Conservation (phyloP, 2,888 invertebrate species). For the Drosophila infuscata region DNA sequence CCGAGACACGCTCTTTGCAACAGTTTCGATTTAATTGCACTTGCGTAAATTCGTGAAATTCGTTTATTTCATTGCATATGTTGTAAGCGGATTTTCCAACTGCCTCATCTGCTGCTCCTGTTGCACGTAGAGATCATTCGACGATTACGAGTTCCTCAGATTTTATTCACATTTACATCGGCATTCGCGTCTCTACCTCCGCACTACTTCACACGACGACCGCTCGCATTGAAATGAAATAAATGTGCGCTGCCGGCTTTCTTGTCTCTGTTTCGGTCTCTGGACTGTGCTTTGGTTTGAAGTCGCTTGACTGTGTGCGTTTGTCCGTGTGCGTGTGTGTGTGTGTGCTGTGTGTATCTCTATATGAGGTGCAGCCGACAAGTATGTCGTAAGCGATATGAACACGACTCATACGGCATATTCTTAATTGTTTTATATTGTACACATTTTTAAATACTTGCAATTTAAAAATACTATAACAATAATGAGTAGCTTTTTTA, state of each 20-base stretch:
- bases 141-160: constrained; percentile 6
- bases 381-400: constrained; percentile 7
- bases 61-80: constrained; percentile 12
- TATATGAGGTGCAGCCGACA: constrained; percentile 42
- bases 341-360: background rate
- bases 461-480: background rate
- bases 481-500: background rate
- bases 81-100: constrained; percentile 24
- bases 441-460: background rate
- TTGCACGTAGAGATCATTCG: constrained; percentile 41
- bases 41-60: constrained; percentile 48
- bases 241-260: constrained; percentile 34
- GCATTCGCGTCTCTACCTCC: background rate
- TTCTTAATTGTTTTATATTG: no score
- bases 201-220: constrained; percentile 52
- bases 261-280: constrained; percentile 6
- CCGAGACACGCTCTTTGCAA: constrained; percentile 35
- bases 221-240: constrained; percentile 54
- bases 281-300: constrained; percentile 36
- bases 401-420: background rate
- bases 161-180: constrained; percentile 1
- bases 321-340: background rate
- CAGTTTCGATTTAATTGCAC: constrained; percentile 52
- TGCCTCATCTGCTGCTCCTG: constrained; percentile 15
- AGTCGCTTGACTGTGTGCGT: constrained; percentile 12